A percentile compares a stretch with the other conserved stretches of the same genome.
These are phyloP conservation scores for Ciconia stormi DNA, from an alignment of 2,113 vertebrate species.

Conservation along the genomic window DNA sequence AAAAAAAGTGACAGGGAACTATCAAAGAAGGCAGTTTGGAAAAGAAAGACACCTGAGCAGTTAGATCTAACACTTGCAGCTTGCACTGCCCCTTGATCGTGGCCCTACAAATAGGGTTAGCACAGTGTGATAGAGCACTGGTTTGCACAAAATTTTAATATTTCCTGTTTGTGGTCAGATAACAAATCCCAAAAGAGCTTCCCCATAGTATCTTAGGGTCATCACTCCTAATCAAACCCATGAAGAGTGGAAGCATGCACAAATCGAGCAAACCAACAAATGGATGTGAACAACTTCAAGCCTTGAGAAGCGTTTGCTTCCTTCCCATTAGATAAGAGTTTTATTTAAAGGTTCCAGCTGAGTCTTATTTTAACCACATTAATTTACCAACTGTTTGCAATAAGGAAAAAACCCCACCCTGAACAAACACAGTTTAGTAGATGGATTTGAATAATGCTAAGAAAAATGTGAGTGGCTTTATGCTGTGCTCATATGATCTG, in stretches of 20 bases:
- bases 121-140: not conserved
- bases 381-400: not conserved
- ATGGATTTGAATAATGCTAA: not conserved
- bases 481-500: not conserved
- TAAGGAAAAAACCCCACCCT: not conserved
- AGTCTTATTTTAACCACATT: not conserved
- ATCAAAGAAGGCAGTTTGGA: not conserved
- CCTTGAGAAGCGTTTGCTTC: not conserved
- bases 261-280: not conserved
- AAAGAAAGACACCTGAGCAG: not conserved
- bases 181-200: not conserved
- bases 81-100: not conserved
- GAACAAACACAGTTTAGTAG: not conserved
- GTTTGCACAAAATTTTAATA: not conserved
- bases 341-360: not conserved
- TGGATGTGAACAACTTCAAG: not conserved
- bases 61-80: no score
- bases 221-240: not conserved
- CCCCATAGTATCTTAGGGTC: not conserved
- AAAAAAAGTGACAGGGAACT: rapidly evolving
- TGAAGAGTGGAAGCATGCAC: not conserved
- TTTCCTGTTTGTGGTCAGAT: not conserved
- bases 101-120: not conserved
- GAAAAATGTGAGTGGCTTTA: not conserved
- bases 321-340: not conserved